These are phyloP conservation scores for Eumerus sabulonum DNA, from an alignment of 2,888 invertebrate genomes.

Conservation along the genomic window DNA sequence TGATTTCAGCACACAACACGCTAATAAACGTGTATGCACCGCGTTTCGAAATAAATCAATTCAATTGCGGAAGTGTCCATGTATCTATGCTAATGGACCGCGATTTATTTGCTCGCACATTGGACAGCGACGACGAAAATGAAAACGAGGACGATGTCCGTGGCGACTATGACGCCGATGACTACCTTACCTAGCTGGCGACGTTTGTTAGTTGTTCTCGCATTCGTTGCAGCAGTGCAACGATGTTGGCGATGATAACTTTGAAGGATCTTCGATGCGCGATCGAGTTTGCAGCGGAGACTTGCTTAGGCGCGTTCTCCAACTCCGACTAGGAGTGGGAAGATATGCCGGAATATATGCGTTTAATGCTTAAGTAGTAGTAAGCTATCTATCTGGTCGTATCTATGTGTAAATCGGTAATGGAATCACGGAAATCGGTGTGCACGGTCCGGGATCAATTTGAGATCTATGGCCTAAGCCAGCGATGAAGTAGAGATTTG, in stretches of 20 bases:
- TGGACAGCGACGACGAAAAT: constrained; percentile 26
- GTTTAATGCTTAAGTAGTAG: constrained; percentile 44
- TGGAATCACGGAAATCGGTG: constrained; percentile 47
- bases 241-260: constrained; percentile 14
- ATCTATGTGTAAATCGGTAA: constrained; percentile 34
- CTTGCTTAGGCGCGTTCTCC: constrained; percentile 31
- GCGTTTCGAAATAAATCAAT: constrained; percentile 61
- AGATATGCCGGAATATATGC: constrained; percentile 28
- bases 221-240: background rate
- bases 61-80: constrained; percentile 66
- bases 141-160: constrained; percentile 5
- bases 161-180: constrained; percentile 17
- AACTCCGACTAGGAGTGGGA: constrained; percentile 47
- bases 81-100: constrained; percentile 61
- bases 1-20: constrained; percentile 58
- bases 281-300: constrained; percentile 9
- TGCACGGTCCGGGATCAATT: constrained; percentile 9
- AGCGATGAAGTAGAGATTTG: constrained; percentile 20
- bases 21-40: constrained; percentile 50
- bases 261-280: constrained; percentile 10
- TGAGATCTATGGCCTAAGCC: constrained; percentile 13
- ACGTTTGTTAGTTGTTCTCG: no score
- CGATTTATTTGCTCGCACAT: constrained; percentile 63
- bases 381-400: constrained; percentile 36
- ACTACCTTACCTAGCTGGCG: background rate